These are phyloP conservation scores for Chiropotes sagulatus DNA, from an alignment of 2,797 vertebrate species.

Conservation along the genomic window DNA sequence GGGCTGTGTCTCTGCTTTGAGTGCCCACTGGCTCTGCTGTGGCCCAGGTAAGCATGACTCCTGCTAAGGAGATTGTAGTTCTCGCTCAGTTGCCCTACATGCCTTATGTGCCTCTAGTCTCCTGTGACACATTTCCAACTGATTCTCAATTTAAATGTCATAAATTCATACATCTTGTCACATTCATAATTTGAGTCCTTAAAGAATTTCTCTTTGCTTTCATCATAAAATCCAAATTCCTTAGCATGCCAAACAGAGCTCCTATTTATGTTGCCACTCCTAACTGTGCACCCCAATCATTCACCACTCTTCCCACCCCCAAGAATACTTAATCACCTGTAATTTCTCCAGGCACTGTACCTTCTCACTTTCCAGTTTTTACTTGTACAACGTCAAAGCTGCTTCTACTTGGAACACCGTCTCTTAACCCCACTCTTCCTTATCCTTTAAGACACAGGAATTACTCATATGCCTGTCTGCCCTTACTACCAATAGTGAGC, in stretches of 20 bases:
- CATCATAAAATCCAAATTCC: slow-evolving; percentile 28
- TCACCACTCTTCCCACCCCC: background rate
- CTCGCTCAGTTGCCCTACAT: background rate
- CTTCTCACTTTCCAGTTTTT: slow-evolving; percentile 8
- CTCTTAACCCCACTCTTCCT: background rate
- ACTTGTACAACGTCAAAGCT: background rate
- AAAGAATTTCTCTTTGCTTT: slow-evolving; percentile 13
- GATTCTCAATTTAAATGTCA: background rate
- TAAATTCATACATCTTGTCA: background rate
- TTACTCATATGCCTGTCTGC: background rate
- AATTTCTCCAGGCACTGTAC: background rate
- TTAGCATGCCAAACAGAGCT: background rate
- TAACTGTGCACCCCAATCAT: background rate
- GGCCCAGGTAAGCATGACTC: background rate
- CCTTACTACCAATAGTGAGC: background rate
- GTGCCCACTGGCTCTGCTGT: background rate
- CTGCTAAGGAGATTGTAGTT: background rate
- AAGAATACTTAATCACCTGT: background rate
- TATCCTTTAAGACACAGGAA: background rate
- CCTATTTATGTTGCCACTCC: background rate
- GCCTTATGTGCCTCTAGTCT: background rate
- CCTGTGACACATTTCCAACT: background rate
- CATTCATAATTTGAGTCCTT: background rate
- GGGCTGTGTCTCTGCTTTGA: background rate
- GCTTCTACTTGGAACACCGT: background rate